Conservation (phyloP, 2,113 vertebrate species). For the Hippotragus niger region DNA sequence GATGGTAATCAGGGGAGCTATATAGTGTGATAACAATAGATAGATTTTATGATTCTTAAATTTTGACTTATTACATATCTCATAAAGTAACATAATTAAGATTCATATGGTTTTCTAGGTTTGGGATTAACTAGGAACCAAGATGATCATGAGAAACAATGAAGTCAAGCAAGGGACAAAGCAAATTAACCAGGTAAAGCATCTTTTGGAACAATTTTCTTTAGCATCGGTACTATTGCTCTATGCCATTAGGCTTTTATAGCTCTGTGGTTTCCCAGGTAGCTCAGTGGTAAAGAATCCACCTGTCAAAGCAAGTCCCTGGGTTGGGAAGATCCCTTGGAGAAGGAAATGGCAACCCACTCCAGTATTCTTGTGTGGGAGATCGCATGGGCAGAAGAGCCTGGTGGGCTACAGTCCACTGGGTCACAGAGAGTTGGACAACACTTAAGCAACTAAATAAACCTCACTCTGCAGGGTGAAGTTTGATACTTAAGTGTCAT, state of each 20-base stretch:
- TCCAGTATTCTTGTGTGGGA: neutral
- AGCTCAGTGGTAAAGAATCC: neutral
- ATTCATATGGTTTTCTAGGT: neutral
- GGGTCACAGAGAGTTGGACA: neutral
- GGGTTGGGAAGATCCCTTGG: neutral
- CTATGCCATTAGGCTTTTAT: neutral
- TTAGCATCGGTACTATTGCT: neutral
- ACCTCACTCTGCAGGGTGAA: neutral
- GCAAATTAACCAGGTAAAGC: neutral
- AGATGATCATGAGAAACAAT: neutral
- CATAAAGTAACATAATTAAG: neutral
- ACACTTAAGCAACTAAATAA: neutral
- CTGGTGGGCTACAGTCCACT: neutral
- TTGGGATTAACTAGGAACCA: neutral
- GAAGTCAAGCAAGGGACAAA: neutral
- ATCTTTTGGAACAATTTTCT: neutral
- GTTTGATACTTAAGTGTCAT: neutral
- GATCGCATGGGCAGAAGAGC: neutral
- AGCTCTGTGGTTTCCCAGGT: neutral
- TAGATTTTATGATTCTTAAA: neutral
- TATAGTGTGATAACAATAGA: neutral
- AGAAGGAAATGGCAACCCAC: neutral
- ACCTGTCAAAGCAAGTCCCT: neutral
- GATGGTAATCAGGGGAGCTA: neutral
- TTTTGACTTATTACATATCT: neutral